These are phyloP conservation scores for Cacoxenus indagator DNA, from an alignment of 2,888 invertebrate species.

Conservation along the genomic window DNA sequence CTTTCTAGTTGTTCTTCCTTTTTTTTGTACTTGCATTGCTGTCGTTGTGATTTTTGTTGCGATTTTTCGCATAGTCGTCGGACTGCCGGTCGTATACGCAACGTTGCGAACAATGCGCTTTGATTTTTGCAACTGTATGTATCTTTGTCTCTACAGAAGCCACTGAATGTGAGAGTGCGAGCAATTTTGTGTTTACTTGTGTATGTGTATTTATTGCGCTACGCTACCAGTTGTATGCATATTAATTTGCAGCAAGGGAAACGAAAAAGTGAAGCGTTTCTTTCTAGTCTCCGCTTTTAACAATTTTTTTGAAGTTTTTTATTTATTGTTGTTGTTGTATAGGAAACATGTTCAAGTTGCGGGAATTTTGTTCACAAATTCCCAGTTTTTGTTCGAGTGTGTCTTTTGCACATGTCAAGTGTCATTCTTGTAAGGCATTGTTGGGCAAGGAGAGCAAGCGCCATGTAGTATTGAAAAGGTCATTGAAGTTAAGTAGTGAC, in stretches of 20 bases:
- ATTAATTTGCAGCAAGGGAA: conserved; percentile 28
- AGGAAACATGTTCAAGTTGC: conserved; percentile 62
- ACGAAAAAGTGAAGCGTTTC: conserved; percentile 23
- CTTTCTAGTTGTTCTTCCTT: conserved; percentile 4
- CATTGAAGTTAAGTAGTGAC: conserved; percentile 42
- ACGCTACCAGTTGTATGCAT: conserved; percentile 18
- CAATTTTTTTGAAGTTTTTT: neutral
- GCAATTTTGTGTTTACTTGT: conserved; percentile 27
- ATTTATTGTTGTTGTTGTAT: conserved; percentile 27
- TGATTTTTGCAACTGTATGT: neutral
- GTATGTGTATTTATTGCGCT: conserved; percentile 23
- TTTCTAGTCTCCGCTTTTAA: neutral
- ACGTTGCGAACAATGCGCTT: conserved; percentile 28
- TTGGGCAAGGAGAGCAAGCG: neutral
- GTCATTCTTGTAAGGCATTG: conserved; percentile 11
- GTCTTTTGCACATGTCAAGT: conserved; percentile 47
- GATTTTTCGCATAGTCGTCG: conserved; percentile 40
- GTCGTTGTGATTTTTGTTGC: conserved; percentile 42
- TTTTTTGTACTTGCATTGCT: conserved; percentile 22
- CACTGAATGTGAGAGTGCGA: conserved; percentile 24
- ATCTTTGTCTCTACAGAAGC: neutral
- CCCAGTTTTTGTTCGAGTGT: neutral
- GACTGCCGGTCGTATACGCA: conserved; percentile 54
- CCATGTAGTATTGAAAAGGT: conserved; percentile 16
- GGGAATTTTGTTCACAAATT: conserved; percentile 39